These are phyloP conservation scores for Theretra japonica DNA, from an alignment of 2,888 invertebrate species.

Conservation along the genomic window DNA sequence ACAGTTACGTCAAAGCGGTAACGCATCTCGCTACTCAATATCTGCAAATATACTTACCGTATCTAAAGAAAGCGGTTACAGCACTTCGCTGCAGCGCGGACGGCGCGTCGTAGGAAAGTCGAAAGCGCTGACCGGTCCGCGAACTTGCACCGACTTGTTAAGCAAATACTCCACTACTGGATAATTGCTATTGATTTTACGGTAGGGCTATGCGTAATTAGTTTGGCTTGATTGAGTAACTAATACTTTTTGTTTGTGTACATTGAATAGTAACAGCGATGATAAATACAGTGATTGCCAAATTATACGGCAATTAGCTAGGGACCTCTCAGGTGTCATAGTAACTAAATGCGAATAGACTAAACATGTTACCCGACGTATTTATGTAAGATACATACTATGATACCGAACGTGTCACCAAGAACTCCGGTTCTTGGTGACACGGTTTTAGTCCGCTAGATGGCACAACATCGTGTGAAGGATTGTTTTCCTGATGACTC, in stretches of 20 bases:
- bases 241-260: not conserved
- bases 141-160: slow-evolving; percentile 52
- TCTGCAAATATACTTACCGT: slow-evolving; percentile 66
- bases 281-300: no score
- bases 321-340: no score
- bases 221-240: not conserved
- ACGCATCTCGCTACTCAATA: slow-evolving; percentile 7
- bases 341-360: no score
- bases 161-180: not conserved
- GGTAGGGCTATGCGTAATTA: not conserved
- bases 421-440: no score
- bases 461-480: no score
- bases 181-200: not conserved
- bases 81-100: slow-evolving; percentile 42
- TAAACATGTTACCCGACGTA: no score
- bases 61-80: slow-evolving; percentile 73
- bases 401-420: no score
- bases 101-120: slow-evolving; percentile 64
- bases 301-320: no score
- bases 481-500: no score
- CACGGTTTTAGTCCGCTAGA: no score
- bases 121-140: slow-evolving; percentile 75
- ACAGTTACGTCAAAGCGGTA: slow-evolving; percentile 21
- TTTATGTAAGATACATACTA: no score
- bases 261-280: no score